These are phyloP conservation scores for Galaxias olidus DNA, from an alignment of 2,797 vertebrate genomes.

Conservation along the genomic window DNA sequence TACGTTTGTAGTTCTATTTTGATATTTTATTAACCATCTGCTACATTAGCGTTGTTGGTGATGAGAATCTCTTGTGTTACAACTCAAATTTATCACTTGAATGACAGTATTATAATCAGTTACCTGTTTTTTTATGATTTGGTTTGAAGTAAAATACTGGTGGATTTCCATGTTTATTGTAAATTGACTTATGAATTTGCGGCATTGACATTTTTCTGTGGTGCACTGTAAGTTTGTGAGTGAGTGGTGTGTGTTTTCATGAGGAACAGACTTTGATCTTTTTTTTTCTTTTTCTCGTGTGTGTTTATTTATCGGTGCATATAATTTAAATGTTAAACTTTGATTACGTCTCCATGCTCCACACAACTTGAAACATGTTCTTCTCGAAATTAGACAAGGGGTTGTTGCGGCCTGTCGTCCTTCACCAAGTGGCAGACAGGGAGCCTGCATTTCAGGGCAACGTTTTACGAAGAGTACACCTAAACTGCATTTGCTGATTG, in stretches of 20 bases:
- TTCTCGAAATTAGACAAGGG: conserved; percentile 56
- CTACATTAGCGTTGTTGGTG: not conserved
- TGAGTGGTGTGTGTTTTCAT: conserved; percentile 7
- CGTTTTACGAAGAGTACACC: conserved; percentile 33
- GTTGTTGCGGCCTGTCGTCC: conserved; percentile 72
- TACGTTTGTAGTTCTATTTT: not conserved
- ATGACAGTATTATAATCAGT: conserved; percentile 1
- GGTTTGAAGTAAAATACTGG: not conserved
- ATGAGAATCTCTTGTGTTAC: not conserved
- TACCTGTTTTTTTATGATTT: not conserved
- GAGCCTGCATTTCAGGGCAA: conserved; percentile 21
- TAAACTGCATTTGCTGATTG: conserved; percentile 51
- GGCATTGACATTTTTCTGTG: not conserved
- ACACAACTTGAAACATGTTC: conserved; percentile 20
- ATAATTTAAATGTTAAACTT: conserved; percentile 32
- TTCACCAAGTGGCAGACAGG: conserved; percentile 21
- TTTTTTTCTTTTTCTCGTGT: no score
- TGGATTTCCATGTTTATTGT: not conserved
- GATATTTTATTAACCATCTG: conserved; percentile 1
- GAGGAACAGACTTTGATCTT: not conserved
- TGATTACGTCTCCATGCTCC: conserved; percentile 36
- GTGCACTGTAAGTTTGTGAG: conserved; percentile 14
- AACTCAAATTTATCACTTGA: not conserved
- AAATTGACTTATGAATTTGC: not conserved
- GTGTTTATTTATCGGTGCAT: conserved; percentile 54